phyloP scores from a whole-genome alignment of 2,888 invertebrate genomes.

The Allygus modestus region DNA sequence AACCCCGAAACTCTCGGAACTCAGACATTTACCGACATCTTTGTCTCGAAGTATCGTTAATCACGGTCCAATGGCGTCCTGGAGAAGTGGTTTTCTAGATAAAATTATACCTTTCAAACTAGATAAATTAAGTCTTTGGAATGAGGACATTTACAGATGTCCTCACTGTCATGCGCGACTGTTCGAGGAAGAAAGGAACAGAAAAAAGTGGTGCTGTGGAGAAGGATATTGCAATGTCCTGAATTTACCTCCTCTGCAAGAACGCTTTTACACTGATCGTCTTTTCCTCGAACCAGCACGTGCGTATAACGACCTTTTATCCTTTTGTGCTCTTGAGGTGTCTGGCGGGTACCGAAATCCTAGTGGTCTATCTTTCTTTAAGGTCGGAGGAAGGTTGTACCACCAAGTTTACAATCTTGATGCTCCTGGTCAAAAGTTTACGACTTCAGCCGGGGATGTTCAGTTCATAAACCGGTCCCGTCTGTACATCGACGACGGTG shows the following conservation, averaged over 20 bases:
- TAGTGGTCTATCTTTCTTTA: conserved; percentile 29
- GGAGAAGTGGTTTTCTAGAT: not conserved
- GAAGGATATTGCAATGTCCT: too few species aligned
- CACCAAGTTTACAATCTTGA: conserved; percentile 48
- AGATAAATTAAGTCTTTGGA: not conserved
- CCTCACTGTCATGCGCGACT: conserved; percentile 38
- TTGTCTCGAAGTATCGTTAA: not conserved
- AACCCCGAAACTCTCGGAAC: conserved; percentile 20
- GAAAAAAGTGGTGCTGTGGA: conserved; percentile 55
- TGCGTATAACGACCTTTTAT: conserved; percentile 53
- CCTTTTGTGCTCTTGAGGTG: conserved; percentile 58
- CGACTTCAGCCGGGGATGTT: not conserved
- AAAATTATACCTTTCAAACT: not conserved
- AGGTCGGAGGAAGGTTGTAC: conserved; percentile 25
- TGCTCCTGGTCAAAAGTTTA: conserved; percentile 49
- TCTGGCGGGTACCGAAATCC: conserved; percentile 34
- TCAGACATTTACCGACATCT: not conserved
- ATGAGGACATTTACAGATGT: not conserved
- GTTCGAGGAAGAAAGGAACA: conserved; percentile 49
- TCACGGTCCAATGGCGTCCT: conserved; percentile 42
- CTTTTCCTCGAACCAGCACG: conserved; percentile 38
- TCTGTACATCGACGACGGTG: too few species aligned
- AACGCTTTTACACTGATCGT: conserved; percentile 28
- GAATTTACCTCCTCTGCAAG: conserved; percentile 5
- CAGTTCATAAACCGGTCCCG: conserved; percentile 59